Percentiles rank a stretch among this genome's conserved stretches.
Conservation (phyloP, 1,140 invertebrate species). For the Eumeta japonica region DNA sequence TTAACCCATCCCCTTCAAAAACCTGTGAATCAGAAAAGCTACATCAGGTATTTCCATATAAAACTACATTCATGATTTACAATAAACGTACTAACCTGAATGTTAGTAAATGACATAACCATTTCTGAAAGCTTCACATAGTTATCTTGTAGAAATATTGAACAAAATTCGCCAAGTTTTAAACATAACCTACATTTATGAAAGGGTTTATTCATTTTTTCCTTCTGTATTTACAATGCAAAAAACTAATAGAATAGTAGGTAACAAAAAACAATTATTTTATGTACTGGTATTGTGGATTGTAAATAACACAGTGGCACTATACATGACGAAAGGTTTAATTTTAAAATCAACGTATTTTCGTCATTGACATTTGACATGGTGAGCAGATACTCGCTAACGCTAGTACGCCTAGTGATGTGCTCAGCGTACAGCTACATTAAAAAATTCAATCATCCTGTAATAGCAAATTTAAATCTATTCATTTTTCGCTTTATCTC, state of each 20-base stretch:
- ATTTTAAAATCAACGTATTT: too few species aligned
- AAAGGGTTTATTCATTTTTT: conserved; percentile 21
- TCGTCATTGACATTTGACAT: too few species aligned
- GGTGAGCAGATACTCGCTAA: too few species aligned
- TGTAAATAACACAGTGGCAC: too few species aligned
- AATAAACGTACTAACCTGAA: conserved; percentile 40
- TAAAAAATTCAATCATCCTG: too few species aligned
- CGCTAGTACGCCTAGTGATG: too few species aligned
- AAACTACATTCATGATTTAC: conserved; percentile 1
- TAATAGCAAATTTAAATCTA: too few species aligned
- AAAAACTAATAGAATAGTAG: too few species aligned
- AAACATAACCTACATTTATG: conserved; percentile 47
- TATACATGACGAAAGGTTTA: too few species aligned
- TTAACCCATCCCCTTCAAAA: conserved; percentile 62
- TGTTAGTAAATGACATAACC: conserved; percentile 57
- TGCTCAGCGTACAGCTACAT: too few species aligned
- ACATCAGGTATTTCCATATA: neutral
- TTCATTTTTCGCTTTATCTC: too few species aligned
- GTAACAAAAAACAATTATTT: neutral
- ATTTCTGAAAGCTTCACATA: conserved; percentile 53
- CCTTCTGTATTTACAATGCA: neutral
- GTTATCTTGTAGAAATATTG: conserved; percentile 49
- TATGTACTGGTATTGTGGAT: too few species aligned
- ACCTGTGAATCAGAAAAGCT: conserved; percentile 22
- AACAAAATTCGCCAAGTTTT: conserved; percentile 49